Evolutionary conservation across 2,113 vertebrate species (phyloP), one percentile per base, ranked within the genome.

Genomic region (Amazona guildingii): DNA sequence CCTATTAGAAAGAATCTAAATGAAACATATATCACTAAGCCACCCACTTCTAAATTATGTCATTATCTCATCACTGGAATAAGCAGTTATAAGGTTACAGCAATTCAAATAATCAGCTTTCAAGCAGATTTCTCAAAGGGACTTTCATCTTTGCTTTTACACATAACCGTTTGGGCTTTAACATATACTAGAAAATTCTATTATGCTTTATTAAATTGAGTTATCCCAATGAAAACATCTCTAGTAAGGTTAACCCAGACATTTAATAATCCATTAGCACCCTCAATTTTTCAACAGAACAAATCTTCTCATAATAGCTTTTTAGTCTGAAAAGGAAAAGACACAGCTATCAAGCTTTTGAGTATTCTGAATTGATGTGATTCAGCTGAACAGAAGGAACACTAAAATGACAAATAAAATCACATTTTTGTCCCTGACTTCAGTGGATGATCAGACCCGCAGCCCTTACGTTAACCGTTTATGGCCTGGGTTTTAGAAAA

Each of bases 261-360:
- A 95, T 92, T 97, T 97, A 94, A 97, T 94, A 95, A 95, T 80
- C 95, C 93, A 96, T 97, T 96, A 97, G 73, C 85, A 89, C 74
- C 49, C 78, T 94, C 49, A 17, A 55, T 85, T 95, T 91, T 92
- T 83, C 88, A 92, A 19, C 33, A 31, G 74, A 92, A 95, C 66
- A 88, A 29, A 21, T 94, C 94, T 94, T 75, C 54, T 91, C 70
- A 18, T 92, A 86, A 73, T 43, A 59, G 84, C 74, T 85, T 97
- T 86, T 87, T 62, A 85, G 89, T 59, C 70, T 94, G 74, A 39
- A 87, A 95, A 89, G 77, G n/a, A 59, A 82, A 76, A 91, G 64
- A 14, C 10, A 25, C 6, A 84, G 57, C 41, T 31, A 6, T 7
- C 39, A 25, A 78, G 59, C 69, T 91, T 78, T 74, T 46, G 66